A percentile compares a stretch with the other conserved stretches of the same genome.
Conservation (phyloP, 2,888 invertebrate genomes). For the Autographa pulchrina region DNA sequence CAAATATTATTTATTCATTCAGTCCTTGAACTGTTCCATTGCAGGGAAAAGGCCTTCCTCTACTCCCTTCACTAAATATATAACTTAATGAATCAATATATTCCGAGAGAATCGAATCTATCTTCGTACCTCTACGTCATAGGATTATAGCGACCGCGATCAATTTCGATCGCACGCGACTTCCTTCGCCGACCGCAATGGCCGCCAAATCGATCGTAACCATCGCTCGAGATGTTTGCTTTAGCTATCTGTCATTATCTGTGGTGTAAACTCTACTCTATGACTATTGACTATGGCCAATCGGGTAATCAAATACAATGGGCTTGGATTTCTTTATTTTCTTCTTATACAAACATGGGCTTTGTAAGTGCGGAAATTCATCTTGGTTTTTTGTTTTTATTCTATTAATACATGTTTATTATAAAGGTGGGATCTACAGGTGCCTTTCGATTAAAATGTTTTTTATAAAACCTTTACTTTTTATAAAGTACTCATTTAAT, state of each 20-base stretch:
- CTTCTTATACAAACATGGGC: slow-evolving; percentile 1
- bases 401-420: not conserved
- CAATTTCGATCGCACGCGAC: slow-evolving; percentile 79
- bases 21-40: no score
- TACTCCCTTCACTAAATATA: no score
- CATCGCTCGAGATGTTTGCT: slow-evolving; percentile 62
- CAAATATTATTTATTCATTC: no score
- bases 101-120: not conserved
- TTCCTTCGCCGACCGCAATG: slow-evolving; percentile 71
- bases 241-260: slow-evolving; percentile 63
- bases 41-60: no score
- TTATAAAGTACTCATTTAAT: no score
- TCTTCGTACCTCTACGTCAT: slow-evolving; percentile 63
- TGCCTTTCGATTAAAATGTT: no score
- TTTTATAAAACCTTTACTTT: no score
- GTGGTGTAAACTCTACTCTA: slow-evolving; percentile 61
- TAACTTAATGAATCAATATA: not conserved
- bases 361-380: slow-evolving; percentile 7
- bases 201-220: slow-evolving; percentile 62
- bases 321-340: slow-evolving; percentile 34
- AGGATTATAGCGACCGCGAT: slow-evolving; percentile 63
- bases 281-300: slow-evolving; percentile 51
- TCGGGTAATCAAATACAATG: slow-evolving; percentile 48
- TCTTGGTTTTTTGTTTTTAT: not conserved
- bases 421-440: not conserved